Evolutionary conservation across 1,140 invertebrate species (phyloP), one percentile per base, ranked within the genome.

Genomic region (Idris sp.): DNA sequence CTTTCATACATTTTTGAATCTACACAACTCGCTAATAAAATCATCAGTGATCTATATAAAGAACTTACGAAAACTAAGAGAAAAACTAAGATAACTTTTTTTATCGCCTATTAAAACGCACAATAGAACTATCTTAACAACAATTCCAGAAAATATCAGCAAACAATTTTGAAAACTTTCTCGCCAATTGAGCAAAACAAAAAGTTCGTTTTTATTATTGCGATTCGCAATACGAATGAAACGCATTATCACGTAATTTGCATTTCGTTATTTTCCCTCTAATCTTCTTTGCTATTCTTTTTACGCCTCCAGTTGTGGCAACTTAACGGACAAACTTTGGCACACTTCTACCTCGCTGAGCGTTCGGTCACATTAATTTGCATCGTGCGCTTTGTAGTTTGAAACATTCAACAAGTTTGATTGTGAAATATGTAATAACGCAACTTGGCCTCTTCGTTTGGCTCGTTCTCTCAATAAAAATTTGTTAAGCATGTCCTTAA

Each of bases 321-420:
- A 9, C 9, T 44, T 38, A 25, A 33, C 18, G 26, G 11, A 7
- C 0, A 67, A 64, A 64, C 41, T 67, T 49, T 4, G 25, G 15
- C 44, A 2, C 18, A 59, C 30, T 59, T 59, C 36, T 19, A 16
- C 25, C 31, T 25, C 28, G n/a, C n/a, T 10, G 8, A 38, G 49
- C 19, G 51, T 56, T 49, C 56, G 35, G 49, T 41, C 31, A 64
- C 58, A 72, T 64, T 56, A 62, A 72, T 28, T 72, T 64, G 49
- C 49, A 41, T 56, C 44, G 35, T 6, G 4, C 35, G 28, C 41
- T 28, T 38, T 15, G 11, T 13, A 31, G 19, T 53, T 53, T 43
- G 22, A 41, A 59, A 65, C 61, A 61, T 73, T 73, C 71, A 74
- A 74, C 71, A 74, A 74, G 71, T 74, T 67, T 74, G 54, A 67